phyloP scores from a whole-genome alignment of 2,797 vertebrate species.

The Sebastes iracundus region DNA sequence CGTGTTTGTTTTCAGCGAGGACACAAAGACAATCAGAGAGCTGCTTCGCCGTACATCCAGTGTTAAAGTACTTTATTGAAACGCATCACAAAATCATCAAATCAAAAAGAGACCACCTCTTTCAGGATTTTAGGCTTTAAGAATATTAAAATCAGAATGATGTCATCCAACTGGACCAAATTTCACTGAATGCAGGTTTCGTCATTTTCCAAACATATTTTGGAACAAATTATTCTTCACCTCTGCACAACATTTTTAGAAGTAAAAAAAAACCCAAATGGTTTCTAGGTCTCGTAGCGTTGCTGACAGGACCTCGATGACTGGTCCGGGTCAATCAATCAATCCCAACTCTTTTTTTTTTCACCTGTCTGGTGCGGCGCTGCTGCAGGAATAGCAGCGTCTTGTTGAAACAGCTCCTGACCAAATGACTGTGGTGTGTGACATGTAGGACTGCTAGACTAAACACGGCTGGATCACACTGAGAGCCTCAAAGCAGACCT shows the following conservation, averaged over 20 bases:
- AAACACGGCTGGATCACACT: constrained; percentile 71
- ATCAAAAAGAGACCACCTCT: background rate
- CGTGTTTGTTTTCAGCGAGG: background rate
- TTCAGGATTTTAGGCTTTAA: background rate
- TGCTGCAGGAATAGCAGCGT: constrained; percentile 52
- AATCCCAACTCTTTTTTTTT: constrained; percentile 3
- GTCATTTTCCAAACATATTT: background rate
- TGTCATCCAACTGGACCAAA: background rate
- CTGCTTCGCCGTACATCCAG: background rate
- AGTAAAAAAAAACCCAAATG: background rate
- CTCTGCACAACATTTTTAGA: background rate
- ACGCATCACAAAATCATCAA: background rate
- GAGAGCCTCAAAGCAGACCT: constrained; percentile 66
- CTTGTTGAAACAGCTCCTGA: constrained; percentile 76
- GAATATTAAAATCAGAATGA: background rate
- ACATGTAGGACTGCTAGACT: constrained; percentile 68
- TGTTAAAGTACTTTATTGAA: background rate
- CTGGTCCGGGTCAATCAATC: constrained; percentile 21
- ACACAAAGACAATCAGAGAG: background rate
- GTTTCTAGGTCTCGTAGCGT: background rate
- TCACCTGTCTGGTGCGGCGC: background rate
- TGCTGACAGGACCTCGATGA: background rate
- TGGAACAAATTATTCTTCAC: background rate
- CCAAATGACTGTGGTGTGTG: constrained; percentile 67
- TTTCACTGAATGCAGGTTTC: background rate